Evolutionary conservation across 2,888 invertebrate species (phyloP).

Genomic region (Thyatira batis): DNA sequence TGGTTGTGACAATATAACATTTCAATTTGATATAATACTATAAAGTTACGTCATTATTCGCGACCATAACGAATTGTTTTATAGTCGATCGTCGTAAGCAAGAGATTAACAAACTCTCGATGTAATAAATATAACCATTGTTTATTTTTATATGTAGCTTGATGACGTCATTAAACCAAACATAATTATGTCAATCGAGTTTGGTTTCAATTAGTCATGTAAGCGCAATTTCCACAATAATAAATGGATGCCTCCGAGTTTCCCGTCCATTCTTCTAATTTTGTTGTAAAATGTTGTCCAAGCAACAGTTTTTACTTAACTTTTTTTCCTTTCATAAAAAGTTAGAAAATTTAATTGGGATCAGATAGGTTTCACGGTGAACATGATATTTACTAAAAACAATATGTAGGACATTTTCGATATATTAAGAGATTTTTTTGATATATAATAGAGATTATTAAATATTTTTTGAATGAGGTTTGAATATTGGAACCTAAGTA

Average conservation of each 20-base stretch:
- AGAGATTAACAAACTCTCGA: conserved; percentile 7
- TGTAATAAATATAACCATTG: background rate
- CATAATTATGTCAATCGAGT: background rate
- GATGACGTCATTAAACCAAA: background rate
- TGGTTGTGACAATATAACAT: conserved; percentile 28
- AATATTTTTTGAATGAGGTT: no score
- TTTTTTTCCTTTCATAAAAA: no score
- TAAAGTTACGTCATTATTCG: conserved; percentile 12
- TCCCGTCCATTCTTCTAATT: no score
- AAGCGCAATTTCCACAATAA: background rate
- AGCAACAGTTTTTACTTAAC: no score
- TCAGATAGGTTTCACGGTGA: no score
- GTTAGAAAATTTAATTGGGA: no score
- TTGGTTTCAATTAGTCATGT: background rate
- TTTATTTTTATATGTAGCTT: background rate
- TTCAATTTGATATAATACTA: conserved; percentile 23
- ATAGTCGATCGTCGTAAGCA: conserved; percentile 14
- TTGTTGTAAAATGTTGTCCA: no score
- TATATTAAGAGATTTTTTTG: no score
- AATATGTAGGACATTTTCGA: no score
- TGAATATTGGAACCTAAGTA: background rate
- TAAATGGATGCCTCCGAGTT: no score
- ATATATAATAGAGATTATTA: no score
- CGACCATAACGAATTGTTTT: conserved; percentile 12
- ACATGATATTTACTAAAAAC: no score